Evolutionary conservation across 2,888 invertebrate genomes (phyloP), one percentile per base, ranked within the genome.

Genomic region (Cantharis rustica): DNA sequence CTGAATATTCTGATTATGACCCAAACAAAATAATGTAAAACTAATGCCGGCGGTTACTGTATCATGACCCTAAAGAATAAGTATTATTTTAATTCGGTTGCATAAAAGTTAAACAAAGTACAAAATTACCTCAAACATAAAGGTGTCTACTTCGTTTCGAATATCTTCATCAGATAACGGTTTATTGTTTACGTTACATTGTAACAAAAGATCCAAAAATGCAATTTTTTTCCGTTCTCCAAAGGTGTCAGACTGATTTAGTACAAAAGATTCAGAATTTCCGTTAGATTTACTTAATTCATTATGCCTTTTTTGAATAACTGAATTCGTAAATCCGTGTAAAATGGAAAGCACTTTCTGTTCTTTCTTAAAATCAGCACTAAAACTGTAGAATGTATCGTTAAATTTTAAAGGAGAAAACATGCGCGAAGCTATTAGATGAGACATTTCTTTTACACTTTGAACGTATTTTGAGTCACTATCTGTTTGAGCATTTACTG

Each of bases 121-220:
- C 26, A 26, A 26, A 26, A 26, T 26, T 26, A 92, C 93, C 86
- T 91, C 93, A 86, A 94, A 94, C 91, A 94, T 92, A 81, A 94
- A 93, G 0, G 94, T 94, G 80, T 94, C 92, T 0, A 94, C 93
- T 88, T 94, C 93, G 84, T 93, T 92, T 72, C 92, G 89, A 68
- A 94, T 90, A 79, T 91, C 91, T 27, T 90, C 84, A 79, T 92
- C 90, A 10, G 90, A 90, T 64, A 94, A 86, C 5, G 89, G 90
- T 76, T 89, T 85, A 1, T 91, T 92, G 80, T 92, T 64, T 2
- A 64, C 4, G 0, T 17, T 20, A 13, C 17, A 64, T 17, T 64
- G 17, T n/a, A 64, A 20, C 20, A 64, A 17, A 0, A 64, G 20
- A 5, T 64, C 64, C 64, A 64, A 64, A 64, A 64, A 17, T 11